These are phyloP conservation scores for Antheraea assamensis DNA, from an alignment of 2,888 invertebrate species.

Conservation along the genomic window DNA sequence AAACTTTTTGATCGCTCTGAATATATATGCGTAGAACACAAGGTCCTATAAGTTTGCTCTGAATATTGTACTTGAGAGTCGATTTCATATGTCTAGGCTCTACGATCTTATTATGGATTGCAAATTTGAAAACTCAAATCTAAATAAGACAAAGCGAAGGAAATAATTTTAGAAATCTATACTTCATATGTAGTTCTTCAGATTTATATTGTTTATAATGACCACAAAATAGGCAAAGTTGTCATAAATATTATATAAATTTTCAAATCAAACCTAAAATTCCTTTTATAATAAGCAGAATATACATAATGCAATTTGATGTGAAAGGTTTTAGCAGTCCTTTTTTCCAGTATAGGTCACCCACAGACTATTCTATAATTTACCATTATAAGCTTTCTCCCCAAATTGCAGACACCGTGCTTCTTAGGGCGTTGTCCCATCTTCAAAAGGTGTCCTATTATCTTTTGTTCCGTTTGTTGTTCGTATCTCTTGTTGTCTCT, in stretches of 20 bases:
- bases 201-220: no score
- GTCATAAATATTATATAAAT: no score
- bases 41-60: background rate
- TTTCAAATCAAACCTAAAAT: no score
- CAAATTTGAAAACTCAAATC: no score
- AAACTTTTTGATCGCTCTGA: no score
- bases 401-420: background rate
- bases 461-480: background rate
- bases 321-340: background rate
- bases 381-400: background rate
- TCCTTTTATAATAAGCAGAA: background rate
- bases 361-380: background rate
- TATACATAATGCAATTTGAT: background rate
- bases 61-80: background rate
- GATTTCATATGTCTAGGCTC: background rate
- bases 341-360: background rate
- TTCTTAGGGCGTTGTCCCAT: background rate
- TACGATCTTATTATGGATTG: no score
- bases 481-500: no score
- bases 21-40: no score
- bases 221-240: no score
- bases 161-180: no score
- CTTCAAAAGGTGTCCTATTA: background rate
- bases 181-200: no score
- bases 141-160: no score